These are phyloP conservation scores for Ypsolopha scabrella DNA, from an alignment of 2,888 invertebrate species.

Conservation along the genomic window DNA sequence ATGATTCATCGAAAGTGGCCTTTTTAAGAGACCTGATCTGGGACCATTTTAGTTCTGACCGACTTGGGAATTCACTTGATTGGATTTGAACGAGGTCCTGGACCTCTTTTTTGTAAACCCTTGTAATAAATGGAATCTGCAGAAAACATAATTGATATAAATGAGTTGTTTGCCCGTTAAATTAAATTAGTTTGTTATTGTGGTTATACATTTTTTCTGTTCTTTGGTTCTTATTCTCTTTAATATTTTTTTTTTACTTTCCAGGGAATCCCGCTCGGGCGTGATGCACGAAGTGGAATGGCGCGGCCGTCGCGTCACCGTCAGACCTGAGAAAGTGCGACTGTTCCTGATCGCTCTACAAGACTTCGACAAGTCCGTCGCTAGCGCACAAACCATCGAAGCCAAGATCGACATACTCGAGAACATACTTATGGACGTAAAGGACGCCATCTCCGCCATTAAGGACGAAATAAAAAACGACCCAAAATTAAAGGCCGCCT, in stretches of 20 bases:
- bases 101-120: too few relatives aligned
- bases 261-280: slow-evolving; percentile 79
- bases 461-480: slow-evolving; percentile 85
- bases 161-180: too few relatives aligned
- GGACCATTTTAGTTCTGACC: too few relatives aligned
- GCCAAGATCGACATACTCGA: slow-evolving; percentile 90
- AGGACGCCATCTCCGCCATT: slow-evolving; percentile 90
- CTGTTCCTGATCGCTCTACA: slow-evolving; percentile 85
- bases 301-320: slow-evolving; percentile 87
- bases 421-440: slow-evolving; percentile 92
- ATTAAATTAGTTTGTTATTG: too few relatives aligned
- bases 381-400: slow-evolving; percentile 72
- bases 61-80: too few relatives aligned
- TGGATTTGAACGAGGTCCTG: too few relatives aligned
- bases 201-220: too few relatives aligned
- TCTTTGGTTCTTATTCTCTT: too few relatives aligned
- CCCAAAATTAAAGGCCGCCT: slow-evolving; percentile 72
- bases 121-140: too few relatives aligned
- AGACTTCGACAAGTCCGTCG: slow-evolving; percentile 79
- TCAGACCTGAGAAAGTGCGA: slow-evolving; percentile 84
- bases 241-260: slow-evolving; percentile 4
- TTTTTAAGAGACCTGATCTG: too few relatives aligned
- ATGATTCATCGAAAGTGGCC: too few relatives aligned
- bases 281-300: slow-evolving; percentile 89
- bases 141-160: too few relatives aligned